Evolutionary conservation across 92 coral and sea anemone genomes (phyloP).

Genomic region (Metridium senile): DNA sequence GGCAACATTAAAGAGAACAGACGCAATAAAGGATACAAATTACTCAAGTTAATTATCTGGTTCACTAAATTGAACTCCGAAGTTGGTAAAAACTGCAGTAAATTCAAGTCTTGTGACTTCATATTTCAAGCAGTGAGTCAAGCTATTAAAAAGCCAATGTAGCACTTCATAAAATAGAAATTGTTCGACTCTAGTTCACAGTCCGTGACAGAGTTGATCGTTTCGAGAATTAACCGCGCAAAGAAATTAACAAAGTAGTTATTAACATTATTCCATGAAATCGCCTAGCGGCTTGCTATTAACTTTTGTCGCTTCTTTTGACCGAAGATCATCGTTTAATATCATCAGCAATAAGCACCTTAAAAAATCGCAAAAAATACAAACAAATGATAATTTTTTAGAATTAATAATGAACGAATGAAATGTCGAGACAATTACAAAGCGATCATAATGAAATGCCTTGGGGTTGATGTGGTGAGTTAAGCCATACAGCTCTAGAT

Average conservation of each 20-base stretch:
- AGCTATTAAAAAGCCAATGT: not conserved
- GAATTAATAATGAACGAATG: not conserved
- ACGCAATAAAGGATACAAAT: conserved; percentile 1
- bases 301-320: conserved; percentile 13
- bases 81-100: not conserved
- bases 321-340: conserved; percentile 7
- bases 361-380: not conserved
- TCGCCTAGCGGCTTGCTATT: conserved; percentile 14
- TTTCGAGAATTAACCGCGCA: conserved; percentile 4
- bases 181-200: not conserved
- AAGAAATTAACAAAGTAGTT: conserved; percentile 8
- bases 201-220: not conserved
- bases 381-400: not conserved
- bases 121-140: not conserved
- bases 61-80: not conserved
- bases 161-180: not conserved
- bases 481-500: conserved; percentile 6
- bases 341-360: not conserved
- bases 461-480: conserved; percentile 19
- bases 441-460: conserved; percentile 24
- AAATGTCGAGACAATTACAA: not conserved
- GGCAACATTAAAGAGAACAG: not conserved
- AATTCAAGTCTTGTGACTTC: not conserved
- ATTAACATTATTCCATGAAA: conserved; percentile 3
- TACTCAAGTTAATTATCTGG: conserved; percentile 8